Evolutionary conservation across 2,888 invertebrate species (phyloP).

Genomic region (Eupithecia vulgata): DNA sequence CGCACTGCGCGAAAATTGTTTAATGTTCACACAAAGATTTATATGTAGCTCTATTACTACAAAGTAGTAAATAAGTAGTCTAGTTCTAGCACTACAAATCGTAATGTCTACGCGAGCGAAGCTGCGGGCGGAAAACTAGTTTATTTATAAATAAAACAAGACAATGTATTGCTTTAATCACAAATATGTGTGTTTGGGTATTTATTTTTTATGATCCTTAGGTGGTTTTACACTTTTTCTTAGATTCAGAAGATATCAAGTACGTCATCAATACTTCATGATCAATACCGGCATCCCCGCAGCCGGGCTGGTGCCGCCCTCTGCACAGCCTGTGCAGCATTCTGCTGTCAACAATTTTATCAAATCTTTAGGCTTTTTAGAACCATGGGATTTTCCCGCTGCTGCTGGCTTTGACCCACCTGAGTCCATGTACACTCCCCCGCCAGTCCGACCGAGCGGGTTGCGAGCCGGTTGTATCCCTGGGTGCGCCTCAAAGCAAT

Average conservation of each 20-base stretch:
- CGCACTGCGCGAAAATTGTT: too few species aligned
- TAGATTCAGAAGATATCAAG: constrained; percentile 37
- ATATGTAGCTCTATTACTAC: too few species aligned
- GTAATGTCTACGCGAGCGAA: too few species aligned
- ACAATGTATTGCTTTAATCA: too few species aligned
- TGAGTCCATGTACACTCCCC: constrained; percentile 43
- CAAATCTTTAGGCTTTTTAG: constrained; percentile 45
- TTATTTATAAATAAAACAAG: too few species aligned
- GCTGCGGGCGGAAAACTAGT: too few species aligned
- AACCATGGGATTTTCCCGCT: constrained; percentile 13
- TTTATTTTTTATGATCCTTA: neutral
- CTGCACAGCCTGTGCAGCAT: constrained; percentile 73
- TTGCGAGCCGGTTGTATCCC: constrained; percentile 67
- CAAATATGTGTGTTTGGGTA: neutral
- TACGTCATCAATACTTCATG: constrained; percentile 73
- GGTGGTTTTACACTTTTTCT: constrained; percentile 7
- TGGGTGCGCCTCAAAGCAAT: constrained; percentile 70
- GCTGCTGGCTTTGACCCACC: constrained; percentile 17
- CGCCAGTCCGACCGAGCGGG: constrained; percentile 47
- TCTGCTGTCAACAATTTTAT: constrained; percentile 64
- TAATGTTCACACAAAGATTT: too few species aligned
- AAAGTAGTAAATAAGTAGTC: too few species aligned
- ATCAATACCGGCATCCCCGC: constrained; percentile 69
- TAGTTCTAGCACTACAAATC: too few species aligned
- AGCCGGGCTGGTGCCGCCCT: constrained; percentile 57